phyloP scores from a whole-genome alignment of 2,113 vertebrate genomes.

The Trogon surrucura region DNA sequence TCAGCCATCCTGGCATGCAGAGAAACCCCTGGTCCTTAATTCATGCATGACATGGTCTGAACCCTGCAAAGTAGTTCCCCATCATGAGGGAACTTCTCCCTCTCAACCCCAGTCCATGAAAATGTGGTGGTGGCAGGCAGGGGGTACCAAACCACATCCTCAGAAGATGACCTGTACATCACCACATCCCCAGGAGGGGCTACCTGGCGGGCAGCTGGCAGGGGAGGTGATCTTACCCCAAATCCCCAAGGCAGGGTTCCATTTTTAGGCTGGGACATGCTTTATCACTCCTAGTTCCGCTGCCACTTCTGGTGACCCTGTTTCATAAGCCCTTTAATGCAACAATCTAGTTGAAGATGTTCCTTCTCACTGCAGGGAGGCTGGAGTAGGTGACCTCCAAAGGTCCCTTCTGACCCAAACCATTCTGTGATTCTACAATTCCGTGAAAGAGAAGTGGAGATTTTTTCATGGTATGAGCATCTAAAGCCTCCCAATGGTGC shows the following conservation, averaged over 20 bases:
- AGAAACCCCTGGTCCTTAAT: not conserved
- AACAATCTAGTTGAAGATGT: no score
- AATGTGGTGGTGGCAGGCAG: not conserved
- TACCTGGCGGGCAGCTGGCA: not conserved
- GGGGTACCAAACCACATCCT: not conserved
- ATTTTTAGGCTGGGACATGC: slow-evolving; percentile 69
- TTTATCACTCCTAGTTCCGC: not conserved
- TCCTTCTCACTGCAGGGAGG: no score
- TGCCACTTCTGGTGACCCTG: not conserved
- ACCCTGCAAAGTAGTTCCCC: not conserved
- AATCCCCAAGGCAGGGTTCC: slow-evolving; percentile 29
- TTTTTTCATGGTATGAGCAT: not conserved
- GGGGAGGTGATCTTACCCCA: slow-evolving; percentile 12
- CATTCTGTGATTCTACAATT: no score
- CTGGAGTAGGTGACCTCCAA: no score
- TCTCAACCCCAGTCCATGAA: not conserved
- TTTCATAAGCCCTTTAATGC: not conserved
- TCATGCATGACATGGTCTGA: fast-evolving
- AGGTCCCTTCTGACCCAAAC: no score
- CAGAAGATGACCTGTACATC: fast-evolving
- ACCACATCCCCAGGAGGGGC: not conserved
- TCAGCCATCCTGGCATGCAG: fast-evolving
- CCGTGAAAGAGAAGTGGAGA: not conserved
- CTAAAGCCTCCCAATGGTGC: not conserved
- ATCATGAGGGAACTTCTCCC: not conserved